These are phyloP conservation scores for Perognathus longimembris DNA, from an alignment of 2,113 vertebrate genomes.

Conservation along the genomic window DNA sequence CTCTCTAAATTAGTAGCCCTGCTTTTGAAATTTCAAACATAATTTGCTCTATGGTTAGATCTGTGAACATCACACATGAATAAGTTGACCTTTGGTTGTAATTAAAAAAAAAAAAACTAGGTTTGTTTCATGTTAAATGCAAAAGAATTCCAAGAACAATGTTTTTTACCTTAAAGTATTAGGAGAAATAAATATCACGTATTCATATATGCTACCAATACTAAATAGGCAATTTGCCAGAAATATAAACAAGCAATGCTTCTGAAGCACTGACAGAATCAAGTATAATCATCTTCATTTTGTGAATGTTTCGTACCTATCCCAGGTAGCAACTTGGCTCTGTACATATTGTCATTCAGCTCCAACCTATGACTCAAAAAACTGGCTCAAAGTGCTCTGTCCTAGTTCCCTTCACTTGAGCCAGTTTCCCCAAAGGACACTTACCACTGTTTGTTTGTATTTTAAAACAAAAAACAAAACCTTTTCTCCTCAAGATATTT, in stretches of 20 bases:
- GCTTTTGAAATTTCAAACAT: not conserved
- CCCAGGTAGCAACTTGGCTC: not conserved
- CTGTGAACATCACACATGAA: no score
- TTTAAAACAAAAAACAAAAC: constrained; percentile 42
- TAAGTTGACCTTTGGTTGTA: not conserved
- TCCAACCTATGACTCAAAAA: not conserved
- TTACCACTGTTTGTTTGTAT: not conserved
- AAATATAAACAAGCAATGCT: not conserved
- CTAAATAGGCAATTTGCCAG: not conserved
- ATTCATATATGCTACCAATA: not conserved
- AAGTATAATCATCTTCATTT: not conserved
- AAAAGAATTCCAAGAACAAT: constrained; percentile 39
- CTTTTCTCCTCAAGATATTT: constrained; percentile 4
- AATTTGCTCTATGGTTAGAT: no score
- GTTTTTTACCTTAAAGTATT: constrained; percentile 30
- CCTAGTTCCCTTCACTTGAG: not conserved
- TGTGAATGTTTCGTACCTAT: not conserved
- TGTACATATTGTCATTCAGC: not conserved
- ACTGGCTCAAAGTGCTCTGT: not conserved
- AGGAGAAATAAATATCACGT: not conserved
- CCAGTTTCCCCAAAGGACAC: not conserved
- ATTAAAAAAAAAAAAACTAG: constrained; percentile 35
- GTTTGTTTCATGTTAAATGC: not conserved
- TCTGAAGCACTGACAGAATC: not conserved
- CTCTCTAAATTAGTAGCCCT: not conserved